A percentile compares a stretch with the other conserved stretches of the same genome.
Conservation (phyloP, 2,888 invertebrate species). For the Drosophila macrospina region DNA sequence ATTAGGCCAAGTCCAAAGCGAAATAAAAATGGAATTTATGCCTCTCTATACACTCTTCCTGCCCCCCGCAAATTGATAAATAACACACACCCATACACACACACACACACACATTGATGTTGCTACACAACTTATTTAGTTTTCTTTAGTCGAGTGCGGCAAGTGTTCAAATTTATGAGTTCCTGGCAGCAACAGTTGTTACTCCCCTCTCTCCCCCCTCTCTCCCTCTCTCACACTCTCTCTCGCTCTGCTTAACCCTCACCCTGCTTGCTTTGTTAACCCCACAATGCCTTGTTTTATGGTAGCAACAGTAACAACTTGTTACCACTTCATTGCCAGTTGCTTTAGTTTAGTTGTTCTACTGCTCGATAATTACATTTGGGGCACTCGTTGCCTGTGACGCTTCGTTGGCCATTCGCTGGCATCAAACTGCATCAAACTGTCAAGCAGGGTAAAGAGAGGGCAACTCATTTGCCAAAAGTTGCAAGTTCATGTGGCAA, state of each 20-base stretch:
- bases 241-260: neutral
- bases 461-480: conserved; percentile 56
- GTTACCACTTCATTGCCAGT: conserved; percentile 56
- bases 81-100: conserved; percentile 30
- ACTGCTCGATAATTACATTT: conserved; percentile 60
- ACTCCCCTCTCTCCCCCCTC: neutral
- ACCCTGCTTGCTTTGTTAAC: conserved; percentile 42
- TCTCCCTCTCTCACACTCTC: neutral
- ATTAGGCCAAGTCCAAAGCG: conserved; percentile 54
- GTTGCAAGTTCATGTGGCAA: conserved; percentile 63
- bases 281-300: conserved; percentile 41
- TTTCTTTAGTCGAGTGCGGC: conserved; percentile 31
- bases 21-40: conserved; percentile 65
- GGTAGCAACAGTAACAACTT: conserved; percentile 47
- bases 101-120: conserved; percentile 21
- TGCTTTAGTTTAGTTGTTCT: conserved; percentile 20
- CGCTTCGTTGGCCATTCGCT: conserved; percentile 54
- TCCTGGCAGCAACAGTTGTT: conserved; percentile 56
- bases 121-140: conserved; percentile 57
- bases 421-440: conserved; percentile 56
- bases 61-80: conserved; percentile 49
- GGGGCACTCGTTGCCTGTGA: conserved; percentile 39
- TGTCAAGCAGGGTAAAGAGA: conserved; percentile 29
- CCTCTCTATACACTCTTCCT: conserved; percentile 18
- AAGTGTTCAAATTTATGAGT: conserved; percentile 66